Evolutionary conservation across 2,113 vertebrate species (phyloP).

Genomic region (Sapajus apella): DNA sequence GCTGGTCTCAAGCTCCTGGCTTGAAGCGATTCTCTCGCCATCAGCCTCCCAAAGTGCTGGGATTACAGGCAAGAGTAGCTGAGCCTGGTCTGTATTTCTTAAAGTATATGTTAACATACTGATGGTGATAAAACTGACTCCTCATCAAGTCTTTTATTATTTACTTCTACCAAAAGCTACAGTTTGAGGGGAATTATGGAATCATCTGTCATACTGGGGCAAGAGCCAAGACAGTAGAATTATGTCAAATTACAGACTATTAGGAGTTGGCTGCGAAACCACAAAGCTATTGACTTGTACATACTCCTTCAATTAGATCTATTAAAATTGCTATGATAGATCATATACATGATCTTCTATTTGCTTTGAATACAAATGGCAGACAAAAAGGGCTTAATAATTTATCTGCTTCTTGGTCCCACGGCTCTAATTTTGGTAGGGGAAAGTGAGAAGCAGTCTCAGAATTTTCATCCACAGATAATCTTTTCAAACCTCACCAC

Average conservation of each 20-base stretch:
- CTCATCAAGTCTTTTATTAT: neutral
- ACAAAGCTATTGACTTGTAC: neutral
- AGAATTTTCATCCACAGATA: neutral
- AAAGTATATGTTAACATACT: neutral
- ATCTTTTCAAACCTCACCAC: neutral
- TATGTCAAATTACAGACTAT: neutral
- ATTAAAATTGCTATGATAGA: neutral
- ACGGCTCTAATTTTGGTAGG: neutral
- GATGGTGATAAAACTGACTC: neutral
- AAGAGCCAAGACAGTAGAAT: slow-evolving; percentile 17
- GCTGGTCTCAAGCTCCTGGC: too few species aligned
- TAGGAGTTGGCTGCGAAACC: neutral
- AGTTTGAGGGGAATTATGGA: neutral
- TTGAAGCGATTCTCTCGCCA: too few species aligned
- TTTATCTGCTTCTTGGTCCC: neutral
- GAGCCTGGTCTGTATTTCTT: neutral
- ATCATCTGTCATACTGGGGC: neutral
- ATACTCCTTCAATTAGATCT: neutral
- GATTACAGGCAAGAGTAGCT: too few species aligned
- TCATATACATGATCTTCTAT: slow-evolving; percentile 27
- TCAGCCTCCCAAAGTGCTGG: too few species aligned
- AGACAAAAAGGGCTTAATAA: slow-evolving; percentile 1
- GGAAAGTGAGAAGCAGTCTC: neutral
- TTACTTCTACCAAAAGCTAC: neutral
- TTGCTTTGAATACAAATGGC: slow-evolving; percentile 3